Evolutionary conservation across 2,113 vertebrate genomes (phyloP).

Genomic region (Anhinga anhinga): DNA sequence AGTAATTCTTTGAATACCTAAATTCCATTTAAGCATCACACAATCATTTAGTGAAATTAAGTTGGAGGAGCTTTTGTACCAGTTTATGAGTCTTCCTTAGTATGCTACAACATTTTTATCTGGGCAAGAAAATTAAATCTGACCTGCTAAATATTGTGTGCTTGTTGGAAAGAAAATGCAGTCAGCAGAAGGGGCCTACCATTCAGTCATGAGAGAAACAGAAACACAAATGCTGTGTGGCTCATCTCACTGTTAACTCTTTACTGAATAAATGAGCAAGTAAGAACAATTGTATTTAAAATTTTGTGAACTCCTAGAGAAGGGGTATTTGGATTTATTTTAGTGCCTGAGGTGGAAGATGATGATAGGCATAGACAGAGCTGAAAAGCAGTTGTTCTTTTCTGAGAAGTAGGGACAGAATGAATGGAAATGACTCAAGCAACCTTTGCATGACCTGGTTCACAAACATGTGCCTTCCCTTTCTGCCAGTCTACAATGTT

Average conservation of each 20-base stretch:
- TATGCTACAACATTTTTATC: neutral
- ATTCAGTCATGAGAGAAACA: neutral
- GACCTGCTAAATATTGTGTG: neutral
- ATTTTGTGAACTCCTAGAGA: neutral
- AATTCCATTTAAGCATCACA: neutral
- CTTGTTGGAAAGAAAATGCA: neutral
- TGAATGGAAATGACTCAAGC: neutral
- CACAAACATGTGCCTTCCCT: neutral
- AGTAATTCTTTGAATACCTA: neutral
- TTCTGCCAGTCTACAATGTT: neutral
- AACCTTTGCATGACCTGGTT: neutral
- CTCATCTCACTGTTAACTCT: neutral
- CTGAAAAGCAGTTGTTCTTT: neutral
- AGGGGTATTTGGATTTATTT: neutral
- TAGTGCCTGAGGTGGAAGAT: neutral
- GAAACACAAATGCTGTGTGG: neutral
- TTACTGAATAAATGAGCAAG: neutral
- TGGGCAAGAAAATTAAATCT: neutral
- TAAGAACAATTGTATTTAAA: neutral
- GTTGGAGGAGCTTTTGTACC: neutral
- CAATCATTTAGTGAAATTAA: neutral
- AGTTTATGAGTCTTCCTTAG: neutral
- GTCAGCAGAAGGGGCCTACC: neutral
- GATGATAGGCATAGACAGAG: neutral
- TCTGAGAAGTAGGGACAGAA: neutral